phyloP scores from a whole-genome alignment of 2,797 vertebrate genomes.

The Rhinoraja longicauda region DNA sequence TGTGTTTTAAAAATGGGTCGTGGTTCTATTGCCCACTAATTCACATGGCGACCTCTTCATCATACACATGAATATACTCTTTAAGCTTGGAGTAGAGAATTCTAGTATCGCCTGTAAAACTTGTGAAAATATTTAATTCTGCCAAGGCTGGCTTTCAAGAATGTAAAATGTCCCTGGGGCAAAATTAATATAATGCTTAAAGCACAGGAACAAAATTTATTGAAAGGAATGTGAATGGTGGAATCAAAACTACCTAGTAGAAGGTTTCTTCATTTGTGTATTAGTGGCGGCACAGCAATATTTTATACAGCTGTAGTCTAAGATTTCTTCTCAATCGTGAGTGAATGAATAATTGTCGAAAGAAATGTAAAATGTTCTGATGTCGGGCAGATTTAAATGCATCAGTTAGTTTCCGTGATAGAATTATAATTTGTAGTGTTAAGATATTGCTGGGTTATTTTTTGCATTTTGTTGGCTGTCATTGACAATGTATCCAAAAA shows the following conservation, averaged over 20 bases:
- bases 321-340: not conserved
- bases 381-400: not conserved
- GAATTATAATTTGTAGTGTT: not conserved
- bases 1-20: no score
- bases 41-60: no score
- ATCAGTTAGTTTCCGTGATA: not conserved
- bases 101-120: not conserved
- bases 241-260: no score
- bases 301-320: not conserved
- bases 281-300: not conserved
- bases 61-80: no score
- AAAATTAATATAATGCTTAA: not conserved
- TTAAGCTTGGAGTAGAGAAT: no score
- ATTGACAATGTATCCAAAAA: no score
- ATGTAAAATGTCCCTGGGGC: not conserved
- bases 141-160: not conserved
- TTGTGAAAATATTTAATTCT: not conserved
- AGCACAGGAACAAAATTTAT: not conserved
- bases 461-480: not conserved
- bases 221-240: not conserved
- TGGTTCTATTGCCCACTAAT: no score
- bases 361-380: not conserved
- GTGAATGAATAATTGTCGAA: not conserved
- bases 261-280: not conserved
- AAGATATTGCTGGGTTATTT: not conserved